Conservation (phyloP, 2,797 vertebrate genomes). For the Muraenolepis orangiensis region DNA sequence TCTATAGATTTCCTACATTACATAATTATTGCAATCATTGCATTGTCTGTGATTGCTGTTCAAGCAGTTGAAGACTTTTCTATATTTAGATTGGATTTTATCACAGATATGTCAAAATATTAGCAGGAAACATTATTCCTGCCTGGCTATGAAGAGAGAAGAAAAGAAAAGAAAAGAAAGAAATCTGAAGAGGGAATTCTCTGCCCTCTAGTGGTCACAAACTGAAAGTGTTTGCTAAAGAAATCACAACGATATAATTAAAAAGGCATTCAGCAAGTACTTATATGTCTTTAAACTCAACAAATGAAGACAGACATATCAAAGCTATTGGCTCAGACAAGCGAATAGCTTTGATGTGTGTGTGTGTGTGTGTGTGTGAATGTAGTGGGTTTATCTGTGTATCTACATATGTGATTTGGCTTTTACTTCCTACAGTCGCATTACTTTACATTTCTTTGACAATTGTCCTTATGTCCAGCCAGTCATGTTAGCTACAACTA, state of each 20-base stretch:
- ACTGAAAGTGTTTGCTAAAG: conserved; percentile 48
- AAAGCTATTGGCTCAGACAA: not conserved
- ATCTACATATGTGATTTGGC: too few species aligned
- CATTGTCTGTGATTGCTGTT: too few species aligned
- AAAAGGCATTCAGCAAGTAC: conserved; percentile 40
- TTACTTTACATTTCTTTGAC: too few species aligned
- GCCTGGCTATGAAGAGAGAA: not conserved
- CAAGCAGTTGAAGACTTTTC: too few species aligned
- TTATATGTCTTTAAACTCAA: conserved; percentile 56
- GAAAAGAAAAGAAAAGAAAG: not conserved
- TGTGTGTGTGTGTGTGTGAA: not conserved
- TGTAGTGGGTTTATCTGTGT: too few species aligned
- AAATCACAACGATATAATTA: conserved; percentile 59
- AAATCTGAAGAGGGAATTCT: not conserved
- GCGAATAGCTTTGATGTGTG: not conserved
- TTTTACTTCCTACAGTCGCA: too few species aligned
- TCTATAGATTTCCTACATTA: not conserved
- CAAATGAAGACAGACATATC: conserved; percentile 25
- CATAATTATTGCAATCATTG: too few species aligned
- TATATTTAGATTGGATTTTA: too few species aligned
- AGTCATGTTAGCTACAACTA: too few species aligned
- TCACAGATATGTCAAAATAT: too few species aligned
- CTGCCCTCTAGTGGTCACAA: not conserved
- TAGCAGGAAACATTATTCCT: not conserved
- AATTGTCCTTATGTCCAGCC: too few species aligned